Percentiles rank a stretch among this genome's conserved stretches.
Evolutionary conservation across 2,888 invertebrate species (phyloP).

Genomic region (Ophion obscuratus): DNA sequence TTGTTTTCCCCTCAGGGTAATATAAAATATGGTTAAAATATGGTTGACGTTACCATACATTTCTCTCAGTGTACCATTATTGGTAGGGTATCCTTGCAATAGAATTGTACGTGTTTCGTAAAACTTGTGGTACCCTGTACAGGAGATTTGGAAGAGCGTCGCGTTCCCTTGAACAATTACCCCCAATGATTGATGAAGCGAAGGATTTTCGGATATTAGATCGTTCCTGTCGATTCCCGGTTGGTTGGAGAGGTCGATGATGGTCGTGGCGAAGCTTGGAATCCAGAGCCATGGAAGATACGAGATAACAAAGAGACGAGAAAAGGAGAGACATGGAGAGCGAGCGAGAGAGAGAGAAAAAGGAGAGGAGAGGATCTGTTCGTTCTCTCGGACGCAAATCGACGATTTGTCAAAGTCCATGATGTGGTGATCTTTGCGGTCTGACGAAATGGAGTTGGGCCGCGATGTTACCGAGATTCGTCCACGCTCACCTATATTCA

Average conservation of each 20-base stretch:
- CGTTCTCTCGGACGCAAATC: constrained; percentile 74
- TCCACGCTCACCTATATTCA: background rate
- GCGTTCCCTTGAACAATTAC: constrained; percentile 61
- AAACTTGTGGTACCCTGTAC: background rate
- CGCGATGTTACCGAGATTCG: constrained; percentile 59
- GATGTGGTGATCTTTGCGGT: constrained; percentile 52
- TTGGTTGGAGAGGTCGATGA: constrained; percentile 3
- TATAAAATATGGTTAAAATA: too few species aligned
- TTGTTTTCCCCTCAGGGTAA: too few species aligned
- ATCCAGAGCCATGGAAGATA: constrained; percentile 65
- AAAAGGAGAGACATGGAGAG: background rate
- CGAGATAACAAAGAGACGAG: constrained; percentile 56
- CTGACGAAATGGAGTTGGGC: constrained; percentile 61
- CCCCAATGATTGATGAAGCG: constrained; percentile 44
- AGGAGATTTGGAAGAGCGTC: background rate
- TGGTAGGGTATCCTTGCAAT: too few species aligned
- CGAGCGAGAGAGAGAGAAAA: constrained; percentile 21
- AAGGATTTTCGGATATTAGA: constrained; percentile 39
- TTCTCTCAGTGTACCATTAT: too few species aligned
- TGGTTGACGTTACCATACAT: too few species aligned
- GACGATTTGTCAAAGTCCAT: constrained; percentile 82
- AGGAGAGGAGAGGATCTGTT: constrained; percentile 31
- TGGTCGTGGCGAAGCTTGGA: constrained; percentile 35
- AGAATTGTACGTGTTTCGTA: background rate
- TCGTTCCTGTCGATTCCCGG: constrained; percentile 49